phyloP scores from a whole-genome alignment of 2,888 invertebrate species.

The Orthosia cruda region DNA sequence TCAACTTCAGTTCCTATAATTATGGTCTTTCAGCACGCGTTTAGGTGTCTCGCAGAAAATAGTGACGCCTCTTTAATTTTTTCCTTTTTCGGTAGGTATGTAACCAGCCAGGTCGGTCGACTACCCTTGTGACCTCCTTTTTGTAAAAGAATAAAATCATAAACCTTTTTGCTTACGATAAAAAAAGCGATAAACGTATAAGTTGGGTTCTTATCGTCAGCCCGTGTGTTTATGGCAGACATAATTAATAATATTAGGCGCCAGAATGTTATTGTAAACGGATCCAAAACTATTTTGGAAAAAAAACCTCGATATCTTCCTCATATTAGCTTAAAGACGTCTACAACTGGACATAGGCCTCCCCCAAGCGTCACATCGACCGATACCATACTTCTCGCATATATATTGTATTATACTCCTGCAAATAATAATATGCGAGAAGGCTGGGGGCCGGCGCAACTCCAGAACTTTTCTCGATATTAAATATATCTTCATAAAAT shows the following conservation, averaged over 20 bases:
- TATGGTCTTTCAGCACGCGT: not conserved
- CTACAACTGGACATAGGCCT: fast-evolving
- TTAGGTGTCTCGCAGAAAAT: not conserved
- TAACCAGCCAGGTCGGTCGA: slow-evolving; percentile 20
- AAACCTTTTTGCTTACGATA: slow-evolving; percentile 40
- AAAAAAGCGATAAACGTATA: slow-evolving; percentile 12
- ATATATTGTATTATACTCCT: not conserved
- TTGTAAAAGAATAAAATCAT: slow-evolving; percentile 35
- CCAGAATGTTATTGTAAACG: not conserved
- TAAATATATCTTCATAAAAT: not conserved
- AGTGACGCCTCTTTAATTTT: not conserved
- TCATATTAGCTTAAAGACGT: not conserved
- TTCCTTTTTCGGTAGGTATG: not conserved
- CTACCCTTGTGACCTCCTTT: slow-evolving; percentile 44
- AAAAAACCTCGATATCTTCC: not conserved
- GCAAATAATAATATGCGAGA: too few relatives aligned
- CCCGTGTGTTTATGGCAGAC: slow-evolving; percentile 17
- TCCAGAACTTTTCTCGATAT: not conserved
- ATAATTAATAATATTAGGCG: slow-evolving; percentile 9
- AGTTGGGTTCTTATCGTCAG: not conserved
- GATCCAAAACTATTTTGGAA: not conserved
- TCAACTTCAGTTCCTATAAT: not conserved
- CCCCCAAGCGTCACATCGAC: not conserved
- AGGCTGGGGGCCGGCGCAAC: not conserved
- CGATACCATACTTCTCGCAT: too few relatives aligned